phyloP scores from a whole-genome alignment of 1,140 invertebrate species.

The Rhopalosiphum padi region DNA sequence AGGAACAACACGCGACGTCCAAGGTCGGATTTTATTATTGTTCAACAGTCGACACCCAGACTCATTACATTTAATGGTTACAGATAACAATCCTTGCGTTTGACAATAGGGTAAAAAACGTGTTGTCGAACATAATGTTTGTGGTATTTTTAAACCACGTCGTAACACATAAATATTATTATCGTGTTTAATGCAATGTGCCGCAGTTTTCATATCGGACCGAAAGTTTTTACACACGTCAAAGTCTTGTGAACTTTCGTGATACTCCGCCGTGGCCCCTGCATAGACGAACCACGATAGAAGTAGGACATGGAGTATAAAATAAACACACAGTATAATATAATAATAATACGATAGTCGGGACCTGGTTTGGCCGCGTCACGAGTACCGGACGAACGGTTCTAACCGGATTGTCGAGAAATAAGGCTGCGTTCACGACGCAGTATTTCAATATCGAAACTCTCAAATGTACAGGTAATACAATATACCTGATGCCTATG shows the following conservation, averaged over 20 bases:
- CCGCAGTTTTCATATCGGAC: not conserved
- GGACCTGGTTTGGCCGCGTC: conserved; percentile 30
- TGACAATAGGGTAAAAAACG: not conserved
- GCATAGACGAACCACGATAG: too few species aligned
- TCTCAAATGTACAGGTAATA: not conserved
- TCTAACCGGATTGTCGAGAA: conserved; percentile 47
- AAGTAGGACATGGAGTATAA: conserved; percentile 26
- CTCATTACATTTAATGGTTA: not conserved
- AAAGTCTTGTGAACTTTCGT: not conserved
- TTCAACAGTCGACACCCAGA: not conserved
- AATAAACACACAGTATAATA: not conserved
- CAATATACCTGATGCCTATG: not conserved
- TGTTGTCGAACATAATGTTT: not conserved
- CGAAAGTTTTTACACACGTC: not conserved
- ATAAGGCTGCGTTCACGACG: not conserved
- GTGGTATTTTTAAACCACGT: not conserved
- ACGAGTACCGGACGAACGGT: conserved; percentile 46
- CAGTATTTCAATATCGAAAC: not conserved
- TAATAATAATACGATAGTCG: not conserved
- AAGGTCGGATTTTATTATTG: not conserved
- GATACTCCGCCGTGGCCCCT: not conserved
- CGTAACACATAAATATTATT: not conserved
- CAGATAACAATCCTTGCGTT: not conserved
- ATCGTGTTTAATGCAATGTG: not conserved
- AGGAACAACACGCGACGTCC: not conserved